Evolutionary conservation across 2,113 vertebrate genomes (phyloP).

Genomic region (Octodon degus): DNA sequence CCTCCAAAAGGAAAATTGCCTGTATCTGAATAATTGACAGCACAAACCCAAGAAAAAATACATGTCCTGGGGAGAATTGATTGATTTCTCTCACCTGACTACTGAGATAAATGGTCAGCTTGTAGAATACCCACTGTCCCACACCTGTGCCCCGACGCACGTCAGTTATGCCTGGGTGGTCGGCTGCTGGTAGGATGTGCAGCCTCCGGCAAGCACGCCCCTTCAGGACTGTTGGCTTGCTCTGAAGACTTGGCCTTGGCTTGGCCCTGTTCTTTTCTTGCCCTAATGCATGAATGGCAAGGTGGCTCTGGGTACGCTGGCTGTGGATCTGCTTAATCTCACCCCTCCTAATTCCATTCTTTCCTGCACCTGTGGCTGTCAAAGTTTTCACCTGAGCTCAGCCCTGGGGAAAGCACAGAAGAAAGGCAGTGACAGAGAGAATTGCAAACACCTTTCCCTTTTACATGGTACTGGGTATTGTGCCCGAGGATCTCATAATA

Average conservation of each 20-base stretch:
- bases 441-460: neutral
- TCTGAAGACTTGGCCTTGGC: neutral
- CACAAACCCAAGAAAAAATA: slow-evolving; percentile 20
- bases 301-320: neutral
- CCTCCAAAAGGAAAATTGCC: neutral
- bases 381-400: neutral
- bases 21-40: slow-evolving; percentile 52
- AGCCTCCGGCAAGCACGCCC: neutral
- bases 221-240: neutral
- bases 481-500: no score
- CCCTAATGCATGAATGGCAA: neutral
- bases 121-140: neutral
- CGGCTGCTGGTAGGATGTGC: neutral
- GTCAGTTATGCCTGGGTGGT: neutral
- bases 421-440: neutral
- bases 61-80: slow-evolving; percentile 8
- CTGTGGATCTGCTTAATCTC: neutral
- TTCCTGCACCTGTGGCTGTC: neutral
- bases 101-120: neutral
- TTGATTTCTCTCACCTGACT: slow-evolving; percentile 6
- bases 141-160: neutral
- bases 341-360: neutral
- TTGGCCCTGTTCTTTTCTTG: neutral
- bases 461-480: neutral
- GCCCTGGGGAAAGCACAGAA: neutral